A percentile compares a stretch with the other conserved stretches of the same genome.
Conservation (phyloP, 2,797 vertebrate genomes). For the Buphagus erythrorhynchus region DNA sequence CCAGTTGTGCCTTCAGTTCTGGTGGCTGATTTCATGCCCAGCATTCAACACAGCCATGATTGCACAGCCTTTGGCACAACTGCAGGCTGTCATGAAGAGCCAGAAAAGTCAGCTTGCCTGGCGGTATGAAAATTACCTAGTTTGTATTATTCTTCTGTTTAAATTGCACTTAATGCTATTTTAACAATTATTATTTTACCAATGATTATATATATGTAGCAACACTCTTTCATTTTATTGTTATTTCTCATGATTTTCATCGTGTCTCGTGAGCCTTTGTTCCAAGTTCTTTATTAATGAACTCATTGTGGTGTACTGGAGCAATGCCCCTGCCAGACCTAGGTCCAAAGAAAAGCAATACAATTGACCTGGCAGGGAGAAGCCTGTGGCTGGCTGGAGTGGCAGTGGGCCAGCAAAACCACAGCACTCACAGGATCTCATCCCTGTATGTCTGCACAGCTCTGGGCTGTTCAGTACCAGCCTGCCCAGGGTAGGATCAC, state of each 20-base stretch:
- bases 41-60: no score
- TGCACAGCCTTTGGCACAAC: not conserved
- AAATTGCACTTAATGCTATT: not conserved
- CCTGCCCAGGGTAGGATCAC: not conserved
- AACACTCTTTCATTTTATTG: accelerated
- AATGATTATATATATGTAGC: not conserved
- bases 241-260: not conserved
- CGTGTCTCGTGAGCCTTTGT: not conserved
- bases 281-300: not conserved
- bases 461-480: accelerated
- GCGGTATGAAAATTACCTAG: not conserved
- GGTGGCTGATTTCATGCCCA: not conserved
- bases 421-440: not conserved
- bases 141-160: not conserved
- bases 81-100: not conserved
- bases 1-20: not conserved
- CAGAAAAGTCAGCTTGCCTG: not conserved
- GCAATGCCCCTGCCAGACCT: not conserved
- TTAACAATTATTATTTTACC: not conserved
- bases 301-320: not conserved
- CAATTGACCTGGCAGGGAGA: not conserved
- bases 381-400: not conserved
- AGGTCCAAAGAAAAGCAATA: not conserved
- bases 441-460: not conserved
- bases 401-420: not conserved